phyloP scores from a whole-genome alignment of 1,140 invertebrate genomes.

The Riptortus pedestris region DNA sequence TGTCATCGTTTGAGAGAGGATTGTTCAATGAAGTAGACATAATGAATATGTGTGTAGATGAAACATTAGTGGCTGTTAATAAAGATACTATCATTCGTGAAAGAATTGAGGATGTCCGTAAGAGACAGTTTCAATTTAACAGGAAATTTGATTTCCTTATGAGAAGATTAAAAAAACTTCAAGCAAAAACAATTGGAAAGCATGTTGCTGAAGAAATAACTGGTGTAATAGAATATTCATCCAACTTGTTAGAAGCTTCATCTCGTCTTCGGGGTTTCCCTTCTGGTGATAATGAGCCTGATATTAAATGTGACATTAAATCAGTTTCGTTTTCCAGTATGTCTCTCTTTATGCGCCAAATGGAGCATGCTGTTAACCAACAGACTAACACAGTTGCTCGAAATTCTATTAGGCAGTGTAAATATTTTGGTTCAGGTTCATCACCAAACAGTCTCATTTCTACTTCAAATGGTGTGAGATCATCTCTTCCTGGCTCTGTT shows the following conservation, averaged over 20 bases:
- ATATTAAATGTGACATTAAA: conserved; percentile 23
- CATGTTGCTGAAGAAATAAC: conserved; percentile 64
- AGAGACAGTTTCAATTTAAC: conserved; percentile 51
- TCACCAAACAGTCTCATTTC: conserved; percentile 39
- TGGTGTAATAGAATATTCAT: conserved; percentile 58
- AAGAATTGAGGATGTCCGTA: conserved; percentile 37
- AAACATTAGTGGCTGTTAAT: conserved; percentile 34
- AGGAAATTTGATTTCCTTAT: conserved; percentile 56
- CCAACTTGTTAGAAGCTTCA: conserved; percentile 32
- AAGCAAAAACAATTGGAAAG: conserved; percentile 56
- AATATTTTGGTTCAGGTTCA: conserved; percentile 54
- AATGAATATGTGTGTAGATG: conserved; percentile 47
- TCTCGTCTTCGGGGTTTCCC: conserved; percentile 5
- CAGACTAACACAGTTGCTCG: conserved; percentile 33
- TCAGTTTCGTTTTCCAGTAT: conserved; percentile 35
- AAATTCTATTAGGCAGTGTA: conserved; percentile 22
- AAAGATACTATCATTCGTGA: conserved; percentile 36
- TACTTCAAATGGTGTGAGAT: conserved; percentile 27
- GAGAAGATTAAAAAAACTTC: conserved; percentile 60
- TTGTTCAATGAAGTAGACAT: conserved; percentile 43
- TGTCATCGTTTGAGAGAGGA: conserved; percentile 42
- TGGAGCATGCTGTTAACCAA: conserved; percentile 39
- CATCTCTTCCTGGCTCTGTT: conserved; percentile 39
- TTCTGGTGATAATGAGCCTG: background rate
- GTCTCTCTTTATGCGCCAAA: conserved; percentile 44